Evolutionary conservation across 2,797 vertebrate species (phyloP).

Genomic region (Pantherophis alleghaniensis): DNA sequence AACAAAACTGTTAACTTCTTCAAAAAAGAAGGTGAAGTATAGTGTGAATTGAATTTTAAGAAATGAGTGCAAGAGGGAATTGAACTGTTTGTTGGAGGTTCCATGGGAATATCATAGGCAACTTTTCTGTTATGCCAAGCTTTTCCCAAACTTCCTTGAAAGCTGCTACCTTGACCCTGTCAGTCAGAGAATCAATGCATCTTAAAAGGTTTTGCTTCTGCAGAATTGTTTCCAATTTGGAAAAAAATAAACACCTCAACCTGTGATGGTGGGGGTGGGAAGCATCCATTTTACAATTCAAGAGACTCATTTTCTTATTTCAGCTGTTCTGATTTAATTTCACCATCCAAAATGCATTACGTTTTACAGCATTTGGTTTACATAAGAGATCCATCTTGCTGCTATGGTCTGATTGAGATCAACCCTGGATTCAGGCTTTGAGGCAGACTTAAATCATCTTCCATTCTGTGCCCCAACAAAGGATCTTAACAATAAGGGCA

Average conservation of each 20-base stretch:
- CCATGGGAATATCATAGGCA: conserved; percentile 11
- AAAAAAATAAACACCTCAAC: not conserved
- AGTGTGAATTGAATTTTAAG: conserved; percentile 32
- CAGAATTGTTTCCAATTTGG: not conserved
- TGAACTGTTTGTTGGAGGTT: conserved; percentile 1
- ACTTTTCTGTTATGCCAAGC: conserved; percentile 7
- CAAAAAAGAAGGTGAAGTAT: conserved; percentile 8
- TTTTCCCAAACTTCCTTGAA: not conserved
- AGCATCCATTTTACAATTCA: not conserved
- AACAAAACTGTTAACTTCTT: conserved; percentile 8
- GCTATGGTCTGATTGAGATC: not conserved
- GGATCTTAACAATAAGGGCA: not conserved
- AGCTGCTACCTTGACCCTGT: not conserved
- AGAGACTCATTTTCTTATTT: not conserved
- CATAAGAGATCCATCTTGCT: not conserved
- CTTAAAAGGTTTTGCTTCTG: not conserved
- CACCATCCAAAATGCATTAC: not conserved
- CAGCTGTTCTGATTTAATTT: not conserved
- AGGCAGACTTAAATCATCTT: not conserved
- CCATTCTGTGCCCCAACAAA: not conserved
- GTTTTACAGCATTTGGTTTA: not conserved
- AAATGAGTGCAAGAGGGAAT: conserved; percentile 25
- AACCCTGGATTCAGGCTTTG: not conserved
- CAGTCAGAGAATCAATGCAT: not conserved
- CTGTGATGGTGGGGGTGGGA: not conserved